Percentiles rank a stretch among this genome's conserved stretches.
These are phyloP conservation scores for Pelobates cultripes DNA, from an alignment of 2,797 vertebrate species.

Conservation along the genomic window DNA sequence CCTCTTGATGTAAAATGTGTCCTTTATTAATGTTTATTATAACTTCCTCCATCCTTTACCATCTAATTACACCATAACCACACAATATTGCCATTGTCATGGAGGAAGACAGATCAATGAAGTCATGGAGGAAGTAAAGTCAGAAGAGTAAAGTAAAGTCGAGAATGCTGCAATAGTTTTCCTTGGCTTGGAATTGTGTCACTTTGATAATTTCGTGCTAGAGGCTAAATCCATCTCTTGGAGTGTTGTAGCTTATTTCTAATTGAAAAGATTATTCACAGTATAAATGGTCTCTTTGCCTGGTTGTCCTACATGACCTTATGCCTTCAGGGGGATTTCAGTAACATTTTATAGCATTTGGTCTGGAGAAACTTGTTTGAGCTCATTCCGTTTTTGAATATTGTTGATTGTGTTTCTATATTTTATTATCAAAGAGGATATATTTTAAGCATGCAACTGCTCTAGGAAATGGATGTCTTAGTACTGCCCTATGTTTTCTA, in stretches of 20 bases:
- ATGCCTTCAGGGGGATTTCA: conserved; percentile 17
- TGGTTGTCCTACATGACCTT: conserved; percentile 55
- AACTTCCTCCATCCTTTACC: conserved; percentile 7
- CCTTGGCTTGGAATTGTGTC: conserved; percentile 51
- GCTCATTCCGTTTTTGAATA: background rate
- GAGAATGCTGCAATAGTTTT: conserved; percentile 67
- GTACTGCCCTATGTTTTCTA: no score
- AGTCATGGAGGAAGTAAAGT: conserved; percentile 60
- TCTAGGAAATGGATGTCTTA: no score
- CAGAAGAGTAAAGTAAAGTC: conserved; percentile 64
- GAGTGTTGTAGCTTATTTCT: conserved; percentile 60
- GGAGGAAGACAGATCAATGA: conserved; percentile 52
- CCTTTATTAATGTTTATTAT: conserved; percentile 19
- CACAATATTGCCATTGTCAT: conserved; percentile 39
- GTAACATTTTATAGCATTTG: conserved; percentile 24
- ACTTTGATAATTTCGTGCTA: conserved; percentile 60
- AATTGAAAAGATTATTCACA: conserved; percentile 58
- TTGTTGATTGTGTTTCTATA: background rate
- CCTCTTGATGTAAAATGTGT: background rate
- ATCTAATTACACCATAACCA: conserved; percentile 16
- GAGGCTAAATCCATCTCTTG: conserved; percentile 61
- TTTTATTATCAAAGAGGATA: background rate
- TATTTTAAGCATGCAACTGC: background rate
- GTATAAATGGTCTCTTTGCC: conserved; percentile 53
- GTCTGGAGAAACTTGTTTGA: conserved; percentile 5